Base-by-base conservation (phyloP, 2,888 invertebrate species). In the Cataglyphis altisquamis region DNA sequence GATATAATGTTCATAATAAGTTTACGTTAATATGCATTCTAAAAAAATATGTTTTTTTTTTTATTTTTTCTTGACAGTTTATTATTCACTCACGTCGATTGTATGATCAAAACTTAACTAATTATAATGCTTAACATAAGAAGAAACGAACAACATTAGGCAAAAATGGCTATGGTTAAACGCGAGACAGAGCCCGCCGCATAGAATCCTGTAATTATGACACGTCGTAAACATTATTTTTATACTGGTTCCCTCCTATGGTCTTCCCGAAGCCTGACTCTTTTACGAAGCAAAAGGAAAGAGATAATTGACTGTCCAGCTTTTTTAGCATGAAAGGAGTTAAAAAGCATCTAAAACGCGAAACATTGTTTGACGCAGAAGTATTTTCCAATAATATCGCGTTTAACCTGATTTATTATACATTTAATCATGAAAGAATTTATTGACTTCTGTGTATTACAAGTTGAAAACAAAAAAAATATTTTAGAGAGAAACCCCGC, bases 181-280 rank as follows among this genome's bases (percentile, higher is more conserved):
- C 57, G 70, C 32, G 57, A 55, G 64, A 60, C 29, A 45, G 48
- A 80, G 48, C 68, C 63, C 62, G 64, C 67, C 63, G 80, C 82
- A 74, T 63, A 63, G 70, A 82, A 77, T 87, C 86, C 84, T 85
- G 84, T 84, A 87, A 87, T 90, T 90, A 90, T 89, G 87, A 87
- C 88, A 89, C 90, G 82, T 90, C 90, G 87, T 91, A 91, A 90
- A 90, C 73, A 84, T 86, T 86, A 82, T 88, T 86, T 77, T 82
- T 73, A 73, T 80, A 78, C 70, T 72, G 74, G 72, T 72, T 10
- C n/a, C 39, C 60, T 57, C 57, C 25, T 73, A 41, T 72, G 39
- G 32, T 63, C 36, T 74, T 66, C 63, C 62, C 55, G 41, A 74
- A 63, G 32, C 66, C 74, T 72, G 63, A 62, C 82, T 68, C 77